Evolutionary conservation across 37 sponge, comb jelly and placozoan species (phyloP).

Genomic region (Cladorhizidae sp.): DNA sequence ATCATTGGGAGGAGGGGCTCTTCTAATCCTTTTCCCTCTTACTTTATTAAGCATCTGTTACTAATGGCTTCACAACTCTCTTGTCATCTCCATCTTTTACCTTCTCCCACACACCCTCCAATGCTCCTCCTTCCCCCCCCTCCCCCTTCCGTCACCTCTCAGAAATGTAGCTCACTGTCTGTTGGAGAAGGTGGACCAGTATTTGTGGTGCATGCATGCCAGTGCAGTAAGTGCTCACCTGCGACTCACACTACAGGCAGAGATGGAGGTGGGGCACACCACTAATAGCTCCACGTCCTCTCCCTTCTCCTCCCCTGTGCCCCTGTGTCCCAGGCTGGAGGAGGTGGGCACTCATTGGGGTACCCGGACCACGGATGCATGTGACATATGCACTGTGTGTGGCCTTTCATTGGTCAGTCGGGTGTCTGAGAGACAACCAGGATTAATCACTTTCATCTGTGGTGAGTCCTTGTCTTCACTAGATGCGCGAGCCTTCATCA

Average conservation of each 20-base stretch:
- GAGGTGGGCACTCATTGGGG: slow-evolving; percentile 51
- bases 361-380: not conserved
- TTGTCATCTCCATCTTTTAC: not conserved
- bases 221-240: slow-evolving; percentile 50
- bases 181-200: slow-evolving; percentile 54
- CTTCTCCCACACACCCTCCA: not conserved
- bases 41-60: too few relatives aligned
- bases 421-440: slow-evolving; percentile 39
- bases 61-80: too few relatives aligned
- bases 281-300: not conserved
- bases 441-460: slow-evolving; percentile 40
- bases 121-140: not conserved
- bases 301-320: not conserved
- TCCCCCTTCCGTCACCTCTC: not conserved
- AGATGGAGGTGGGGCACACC: slow-evolving; percentile 2
- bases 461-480: slow-evolving; percentile 42
- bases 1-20: too few relatives aligned
- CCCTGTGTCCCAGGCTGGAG: slow-evolving; percentile 19
- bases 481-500: too few relatives aligned
- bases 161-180: slow-evolving; percentile 35
- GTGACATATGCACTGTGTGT: slow-evolving; percentile 23
- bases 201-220: slow-evolving; percentile 57
- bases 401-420: slow-evolving; percentile 6
- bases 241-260: not conserved
- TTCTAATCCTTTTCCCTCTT: too few relatives aligned